These are phyloP conservation scores for Synanceia verrucosa DNA, from an alignment of 2,797 vertebrate species.

Conservation along the genomic window DNA sequence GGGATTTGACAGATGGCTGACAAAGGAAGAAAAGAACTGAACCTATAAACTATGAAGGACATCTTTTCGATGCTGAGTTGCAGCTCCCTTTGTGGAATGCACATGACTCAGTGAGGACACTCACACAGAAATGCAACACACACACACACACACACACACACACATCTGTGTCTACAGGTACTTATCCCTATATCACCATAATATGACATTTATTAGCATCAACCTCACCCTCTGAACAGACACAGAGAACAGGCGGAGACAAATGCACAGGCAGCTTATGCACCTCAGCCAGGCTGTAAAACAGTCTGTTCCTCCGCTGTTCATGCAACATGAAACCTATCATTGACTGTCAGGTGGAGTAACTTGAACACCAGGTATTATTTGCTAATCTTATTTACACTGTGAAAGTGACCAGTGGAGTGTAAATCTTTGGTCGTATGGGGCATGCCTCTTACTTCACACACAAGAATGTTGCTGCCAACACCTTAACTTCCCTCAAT, in stretches of 20 bases:
- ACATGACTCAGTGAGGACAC: neutral
- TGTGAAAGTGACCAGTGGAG: constrained; percentile 64
- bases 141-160: constrained; percentile 10
- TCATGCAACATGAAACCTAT: constrained; percentile 67
- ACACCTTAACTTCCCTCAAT: constrained; percentile 21
- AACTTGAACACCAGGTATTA: constrained; percentile 58
- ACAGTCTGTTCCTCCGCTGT: constrained; percentile 19
- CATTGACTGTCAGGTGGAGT: constrained; percentile 58
- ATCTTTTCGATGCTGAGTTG: neutral
- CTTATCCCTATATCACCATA: constrained; percentile 47
- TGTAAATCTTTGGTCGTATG: constrained; percentile 55
- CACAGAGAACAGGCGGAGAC: constrained; percentile 22
- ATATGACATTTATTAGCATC: constrained; percentile 52
- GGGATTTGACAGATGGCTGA: neutral
- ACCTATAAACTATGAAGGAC: neutral
- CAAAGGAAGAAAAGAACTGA: neutral
- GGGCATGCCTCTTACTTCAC: constrained; percentile 40
- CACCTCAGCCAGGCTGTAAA: constrained; percentile 22
- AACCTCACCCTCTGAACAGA: constrained; percentile 40
- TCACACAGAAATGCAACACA: too few species aligned
- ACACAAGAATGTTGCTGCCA: constrained; percentile 20
- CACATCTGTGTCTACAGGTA: constrained; percentile 17
- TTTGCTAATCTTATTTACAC: constrained; percentile 68
- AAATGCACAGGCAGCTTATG: constrained; percentile 14
- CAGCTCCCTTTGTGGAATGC: neutral